Base-by-base conservation (phyloP, 2,113 vertebrate genomes). In the Pseudois nayaur region DNA sequence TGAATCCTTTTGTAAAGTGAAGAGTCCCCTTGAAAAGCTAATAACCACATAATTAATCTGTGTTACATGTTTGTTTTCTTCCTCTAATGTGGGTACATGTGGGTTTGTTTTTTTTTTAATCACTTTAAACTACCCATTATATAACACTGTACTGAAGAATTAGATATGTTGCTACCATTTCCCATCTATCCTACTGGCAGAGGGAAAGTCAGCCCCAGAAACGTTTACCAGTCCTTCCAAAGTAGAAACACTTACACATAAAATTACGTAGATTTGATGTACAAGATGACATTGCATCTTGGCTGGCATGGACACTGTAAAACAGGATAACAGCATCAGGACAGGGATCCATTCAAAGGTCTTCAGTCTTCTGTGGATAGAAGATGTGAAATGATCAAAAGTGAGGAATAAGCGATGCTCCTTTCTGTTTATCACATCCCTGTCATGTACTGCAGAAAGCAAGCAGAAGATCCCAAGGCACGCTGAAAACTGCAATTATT, bases 401-500 rank as follows among this genome's bases (percentile, higher is more conserved):
- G 87, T 31, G 76, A 96, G 43, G 62, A 82, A 82, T 97, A 96
- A 95, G 57, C 27, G 62, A 87, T 79, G 79, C 13, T 74, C 94
- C 96, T 90, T 91, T 90, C 83, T 94, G 59, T 88, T 89, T 71
- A 81, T 89, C 52, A 40, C 54, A 76, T 78, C 94, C 89, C 96
- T 97, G n/a, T 97, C 97, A 97, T 97, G 98, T 96, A 60, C 57
- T 45, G 43, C 57, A 94, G 94, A 95, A 97, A 94, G 91, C 50
- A 71, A 96, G 96, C 91, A 96, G 82, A 97, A 97, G 97, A 98
- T 92, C 92, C 95, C 93, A 85, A 29, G 43, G 86, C 97, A 76
- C 78, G 95, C 0, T 91, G 83, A 96, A 98, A 97, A 97, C 95
- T 92, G 97, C 91, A 97, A 67, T 97, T 98, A 98, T 98, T 98